Evolutionary conservation across 1,140 invertebrate genomes (phyloP).

Genomic region (Drosophila sp.): DNA sequence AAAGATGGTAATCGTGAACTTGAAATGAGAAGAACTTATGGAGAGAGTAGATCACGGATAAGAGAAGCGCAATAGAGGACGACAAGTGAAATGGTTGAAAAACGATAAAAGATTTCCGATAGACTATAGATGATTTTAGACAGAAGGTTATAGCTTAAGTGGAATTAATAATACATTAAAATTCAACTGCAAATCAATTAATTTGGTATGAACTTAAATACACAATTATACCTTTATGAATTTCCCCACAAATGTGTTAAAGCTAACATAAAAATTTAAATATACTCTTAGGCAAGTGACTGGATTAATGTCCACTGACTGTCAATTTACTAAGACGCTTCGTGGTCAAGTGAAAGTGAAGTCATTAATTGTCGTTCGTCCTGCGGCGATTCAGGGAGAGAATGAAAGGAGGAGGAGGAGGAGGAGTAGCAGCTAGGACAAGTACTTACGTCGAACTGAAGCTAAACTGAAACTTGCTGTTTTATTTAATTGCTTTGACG

Average conservation of each 20-base stretch:
- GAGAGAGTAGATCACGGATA: no score
- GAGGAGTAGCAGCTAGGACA: background rate
- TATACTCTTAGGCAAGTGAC: slow-evolving; percentile 26
- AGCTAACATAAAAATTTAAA: slow-evolving; percentile 30
- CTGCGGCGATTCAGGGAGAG: slow-evolving; percentile 6
- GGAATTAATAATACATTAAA: no score
- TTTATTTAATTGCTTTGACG: slow-evolving; percentile 71
- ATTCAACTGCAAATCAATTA: no score
- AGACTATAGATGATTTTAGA: no score
- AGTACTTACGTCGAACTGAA: slow-evolving; percentile 44
- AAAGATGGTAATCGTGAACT: background rate
- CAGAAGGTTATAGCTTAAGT: no score
- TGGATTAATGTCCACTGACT: slow-evolving; percentile 28
- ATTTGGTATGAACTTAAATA: no score
- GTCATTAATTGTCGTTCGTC: slow-evolving; percentile 63
- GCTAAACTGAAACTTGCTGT: slow-evolving; percentile 47
- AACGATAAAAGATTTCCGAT: no score
- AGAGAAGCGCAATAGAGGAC: no score
- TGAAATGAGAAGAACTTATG: background rate
- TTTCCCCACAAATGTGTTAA: background rate
- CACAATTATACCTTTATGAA: no score
- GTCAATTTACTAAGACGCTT: slow-evolving; percentile 52
- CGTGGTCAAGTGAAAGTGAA: slow-evolving; percentile 42
- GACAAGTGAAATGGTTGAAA: no score
- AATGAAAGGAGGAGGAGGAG: background rate